Base-by-base conservation (phyloP, 2,797 vertebrate genomes). In the Bradypus variegatus region DNA sequence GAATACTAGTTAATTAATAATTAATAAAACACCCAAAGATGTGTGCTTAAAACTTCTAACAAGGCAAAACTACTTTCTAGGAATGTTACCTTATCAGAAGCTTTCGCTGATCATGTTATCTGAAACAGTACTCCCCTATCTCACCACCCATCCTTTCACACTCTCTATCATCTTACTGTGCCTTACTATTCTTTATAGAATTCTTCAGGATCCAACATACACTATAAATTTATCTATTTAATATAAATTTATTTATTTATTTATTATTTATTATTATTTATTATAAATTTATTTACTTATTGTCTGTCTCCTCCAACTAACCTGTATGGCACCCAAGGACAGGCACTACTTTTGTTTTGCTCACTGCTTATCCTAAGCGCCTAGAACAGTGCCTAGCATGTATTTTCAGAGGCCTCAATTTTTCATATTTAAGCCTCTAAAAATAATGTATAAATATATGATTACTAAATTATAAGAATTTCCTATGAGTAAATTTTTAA, bases 41-140 rank as follows among this genome's bases (percentile, higher is more conserved):
- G 29, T 48, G 31, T 89, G 27, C 62, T 55, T 77, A 86, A 90
- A 90, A 19, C 33, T 60, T 93, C 88, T 77, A 62, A 85, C 31
- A 90, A 88, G 25, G 45, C 70, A 94, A 92, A 93, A 60, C 38
- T 86, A 75, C 60, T 19, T 80, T 91, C 45, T 75, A 78, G 31
- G 19, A 87, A 14, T 80, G 18, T 73, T 2, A 90, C 25, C 41
- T 76, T 77, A 60, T 84, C 41, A 77, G 58, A 70, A 84, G 33
- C 4, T 90, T 80, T 91, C 55, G 10, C 72, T 55, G 6, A 72
- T 33, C 36, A 60, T 23, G 19, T n/a, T 65, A 76, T 36, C 41
- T 80, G 36, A 82, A 60, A 86, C 4, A 82, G 67, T 14, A 69
- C 25, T 45, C 10, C 15, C 27, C 33, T 31, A n/a, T 12, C 53